Base-by-base conservation (phyloP, 2,113 vertebrate species). In the Ochotona princeps region DNA sequence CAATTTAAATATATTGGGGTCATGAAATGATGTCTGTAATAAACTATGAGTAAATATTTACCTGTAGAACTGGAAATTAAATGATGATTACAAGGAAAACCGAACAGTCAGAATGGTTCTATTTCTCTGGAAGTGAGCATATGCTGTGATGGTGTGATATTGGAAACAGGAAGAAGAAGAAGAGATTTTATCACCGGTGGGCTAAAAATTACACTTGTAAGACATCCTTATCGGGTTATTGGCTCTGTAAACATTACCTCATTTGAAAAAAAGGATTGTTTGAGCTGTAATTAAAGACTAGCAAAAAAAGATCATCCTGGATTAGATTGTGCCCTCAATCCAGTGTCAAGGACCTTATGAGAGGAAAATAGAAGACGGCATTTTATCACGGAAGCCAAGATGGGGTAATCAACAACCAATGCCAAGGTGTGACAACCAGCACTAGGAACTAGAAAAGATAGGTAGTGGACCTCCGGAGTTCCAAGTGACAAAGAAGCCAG, bases 81-180 rank as follows among this genome's bases (percentile, higher is more conserved):
- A 51, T 76, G 51, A 54, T 67, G 15, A 32, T 63, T 86, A 89
- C 69, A 70, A 85, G 35, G 61, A 74, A 94, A 92, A 30, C 26
- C 60, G 17, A 38, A 38, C 28, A 79, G 32, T 44, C 38, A 66
- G 21, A 83, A 85, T 32, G 70, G n/a, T 9, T 49, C 18, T 67
- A 32, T 61, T 51, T 74, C 38, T 47, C 13, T 92, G 44, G 38
- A 54, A 81, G 49, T 66, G 67, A 47, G 85, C 28, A 69, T 66
- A 84, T 9, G 49, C 9, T 38, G 26, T 3, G 60, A 84, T 9
- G 49, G 7, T 38, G 26, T 3, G 63, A 78, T 51, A 26, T 44
- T 72, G 23, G 25, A 12, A 66, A 12, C 57, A 2, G 10, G 49
- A 44, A 76, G 8, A 70, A 78, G 28, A 51, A 76, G 21, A 84